These are phyloP conservation scores for Antitype chi DNA, from an alignment of 2,888 invertebrate genomes.

Conservation along the genomic window DNA sequence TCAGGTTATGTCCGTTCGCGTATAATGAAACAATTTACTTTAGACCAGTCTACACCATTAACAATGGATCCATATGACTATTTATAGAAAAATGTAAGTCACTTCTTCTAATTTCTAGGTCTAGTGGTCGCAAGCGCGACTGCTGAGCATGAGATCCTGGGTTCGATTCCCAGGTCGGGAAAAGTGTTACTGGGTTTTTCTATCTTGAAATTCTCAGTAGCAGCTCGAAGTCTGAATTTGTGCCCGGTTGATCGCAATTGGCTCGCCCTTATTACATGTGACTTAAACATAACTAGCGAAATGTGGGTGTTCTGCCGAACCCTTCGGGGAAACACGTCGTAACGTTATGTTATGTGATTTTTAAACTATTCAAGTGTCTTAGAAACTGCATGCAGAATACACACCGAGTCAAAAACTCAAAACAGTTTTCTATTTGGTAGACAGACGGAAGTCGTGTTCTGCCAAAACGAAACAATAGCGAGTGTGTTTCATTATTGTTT, in stretches of 20 bases:
- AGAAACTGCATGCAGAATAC: neutral
- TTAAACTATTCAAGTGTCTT: neutral
- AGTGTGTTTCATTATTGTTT: neutral
- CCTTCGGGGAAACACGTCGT: too few relatives aligned
- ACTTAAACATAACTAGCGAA: too few relatives aligned
- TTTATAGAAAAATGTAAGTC: conserved; percentile 10
- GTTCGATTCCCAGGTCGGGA: too few relatives aligned
- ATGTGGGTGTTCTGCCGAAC: too few relatives aligned
- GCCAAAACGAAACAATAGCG: neutral
- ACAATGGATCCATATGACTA: conserved; percentile 41
- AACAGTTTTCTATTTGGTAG: neutral
- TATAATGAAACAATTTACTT: conserved; percentile 78
- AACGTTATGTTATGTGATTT: too few relatives aligned
- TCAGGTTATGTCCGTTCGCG: conserved; percentile 87
- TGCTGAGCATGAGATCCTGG: too few relatives aligned
- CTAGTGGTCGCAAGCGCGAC: too few relatives aligned
- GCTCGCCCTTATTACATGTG: too few relatives aligned
- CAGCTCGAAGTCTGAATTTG: too few relatives aligned
- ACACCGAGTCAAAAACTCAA: neutral
- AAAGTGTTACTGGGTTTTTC: too few relatives aligned
- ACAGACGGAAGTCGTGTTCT: neutral
- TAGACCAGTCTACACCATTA: conserved; percentile 62
- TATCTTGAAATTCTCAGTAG: too few relatives aligned
- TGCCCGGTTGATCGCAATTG: too few relatives aligned
- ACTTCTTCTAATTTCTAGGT: conserved; percentile 10